Conservation (phyloP, 2,797 vertebrate genomes). For the Aulostomus chinensis region DNA sequence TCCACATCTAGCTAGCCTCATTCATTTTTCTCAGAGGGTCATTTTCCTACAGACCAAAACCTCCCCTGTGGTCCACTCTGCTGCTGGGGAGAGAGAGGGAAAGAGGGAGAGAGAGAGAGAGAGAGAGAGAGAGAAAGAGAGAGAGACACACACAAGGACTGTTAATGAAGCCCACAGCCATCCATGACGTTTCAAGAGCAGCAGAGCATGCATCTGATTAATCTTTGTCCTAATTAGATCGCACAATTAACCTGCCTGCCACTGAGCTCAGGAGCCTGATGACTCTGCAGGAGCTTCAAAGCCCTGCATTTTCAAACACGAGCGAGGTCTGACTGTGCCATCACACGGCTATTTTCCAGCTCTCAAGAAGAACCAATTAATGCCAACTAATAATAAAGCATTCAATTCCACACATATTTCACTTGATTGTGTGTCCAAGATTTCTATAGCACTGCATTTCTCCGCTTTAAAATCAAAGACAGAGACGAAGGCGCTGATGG, state of each 20-base stretch:
- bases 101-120: too few relatives aligned
- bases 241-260: conserved; percentile 65
- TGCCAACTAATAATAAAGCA: background rate
- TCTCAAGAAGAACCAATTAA: conserved; percentile 33
- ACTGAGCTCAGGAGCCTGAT: conserved; percentile 42
- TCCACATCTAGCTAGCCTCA: conserved; percentile 26
- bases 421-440: background rate
- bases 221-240: conserved; percentile 73
- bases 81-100: conserved; percentile 22
- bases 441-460: conserved; percentile 14
- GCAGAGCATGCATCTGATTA: conserved; percentile 63
- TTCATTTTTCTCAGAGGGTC: conserved; percentile 18
- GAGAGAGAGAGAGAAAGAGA: too few relatives aligned
- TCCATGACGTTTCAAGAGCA: conserved; percentile 50
- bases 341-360: conserved; percentile 12
- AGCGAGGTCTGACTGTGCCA: conserved; percentile 13
- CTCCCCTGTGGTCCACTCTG: conserved; percentile 18
- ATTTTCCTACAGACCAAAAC: conserved; percentile 29
- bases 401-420: conserved; percentile 2
- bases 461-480: conserved; percentile 36
- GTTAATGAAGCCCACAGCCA: conserved; percentile 62
- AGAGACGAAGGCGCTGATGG: conserved; percentile 22
- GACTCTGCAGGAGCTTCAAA: conserved; percentile 36
- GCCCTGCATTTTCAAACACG: conserved; percentile 11
- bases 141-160: conserved; percentile 42